Evolutionary conservation across 2,797 vertebrate genomes (phyloP), one percentile per base, ranked within the genome.

Genomic region (Eleutherodactylus coqui): DNA sequence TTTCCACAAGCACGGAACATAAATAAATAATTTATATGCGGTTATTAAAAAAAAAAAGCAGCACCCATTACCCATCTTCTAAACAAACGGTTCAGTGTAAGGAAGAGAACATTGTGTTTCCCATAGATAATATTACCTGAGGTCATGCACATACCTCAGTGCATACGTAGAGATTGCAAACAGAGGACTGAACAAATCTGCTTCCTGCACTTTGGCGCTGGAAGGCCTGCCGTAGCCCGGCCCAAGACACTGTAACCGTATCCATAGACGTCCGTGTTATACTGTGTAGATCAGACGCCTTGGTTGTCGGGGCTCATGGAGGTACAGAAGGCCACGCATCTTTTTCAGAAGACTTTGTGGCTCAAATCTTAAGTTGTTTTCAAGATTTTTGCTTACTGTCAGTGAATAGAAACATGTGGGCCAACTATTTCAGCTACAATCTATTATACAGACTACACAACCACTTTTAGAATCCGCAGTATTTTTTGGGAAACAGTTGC

Each of bases 61-160:
- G n/a, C n/a, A n/a, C n/a, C n/a, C n/a, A n/a, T n/a, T n/a, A 81
- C 83, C 77, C 82, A 84, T 84, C 67, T 53, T 64, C 60, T 87
- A 87, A 87, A 87, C 86, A 87, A 87, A 85, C 79, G 86, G 69
- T 69, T 84, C 82, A 75, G 77, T 87, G 77, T 84, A 76, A 84
- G 82, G 70, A 87, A 81, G 69, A 51, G 86, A 87, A 87, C 86
- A 87, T 87, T 87, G 86, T 87, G 86, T 87, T 84, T 87, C 82
- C 77, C 86, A 87, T 84, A 76, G 82, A 87, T 84, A 87, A 87
- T 81, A 75, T 87, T 84, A 87, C 86, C 86, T 87, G 86, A 87
- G 86, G 86, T 87, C 82, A 87, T 84, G 83, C 27, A 79, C 86
- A 87, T 87, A 87, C 78, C 82, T 75, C 82, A 87, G 62, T 84